A percentile compares a stretch with the other conserved stretches of the same genome.
phyloP scores from a whole-genome alignment of 2,888 invertebrate species.

The Nebria brevicollis region DNA sequence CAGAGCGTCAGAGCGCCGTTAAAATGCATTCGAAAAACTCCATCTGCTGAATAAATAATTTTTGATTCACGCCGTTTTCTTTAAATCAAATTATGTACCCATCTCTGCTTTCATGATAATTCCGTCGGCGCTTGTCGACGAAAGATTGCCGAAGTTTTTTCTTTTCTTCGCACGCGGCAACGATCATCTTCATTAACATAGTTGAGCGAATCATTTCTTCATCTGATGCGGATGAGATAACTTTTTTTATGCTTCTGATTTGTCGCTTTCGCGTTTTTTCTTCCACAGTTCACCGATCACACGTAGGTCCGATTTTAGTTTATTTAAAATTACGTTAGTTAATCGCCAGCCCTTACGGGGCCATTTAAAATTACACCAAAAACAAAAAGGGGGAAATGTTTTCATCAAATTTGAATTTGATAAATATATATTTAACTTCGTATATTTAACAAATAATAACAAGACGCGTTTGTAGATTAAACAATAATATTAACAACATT shows the following conservation, averaged over 20 bases:
- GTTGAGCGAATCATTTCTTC: not conserved
- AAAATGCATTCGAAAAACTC: not conserved
- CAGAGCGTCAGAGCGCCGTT: not conserved
- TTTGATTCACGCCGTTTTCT: not conserved
- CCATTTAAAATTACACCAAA: not conserved
- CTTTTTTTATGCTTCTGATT: not conserved
- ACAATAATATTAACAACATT: no score
- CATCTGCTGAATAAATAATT: not conserved
- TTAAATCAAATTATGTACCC: not conserved
- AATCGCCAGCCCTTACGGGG: not conserved
- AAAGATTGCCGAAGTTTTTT: not conserved
- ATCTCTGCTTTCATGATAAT: not conserved
- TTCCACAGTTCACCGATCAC: slow-evolving; percentile 4
- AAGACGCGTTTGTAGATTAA: no score
- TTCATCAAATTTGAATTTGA: no score
- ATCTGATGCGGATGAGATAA: not conserved
- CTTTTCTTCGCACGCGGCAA: not conserved
- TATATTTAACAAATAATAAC: no score
- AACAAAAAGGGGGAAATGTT: no score
- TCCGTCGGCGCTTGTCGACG: not conserved
- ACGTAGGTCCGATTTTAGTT: slow-evolving; percentile 13
- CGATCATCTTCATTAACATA: not conserved
- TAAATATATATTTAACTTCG: no score
- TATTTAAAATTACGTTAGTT: slow-evolving; percentile 22
- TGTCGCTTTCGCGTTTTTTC: not conserved